These are phyloP conservation scores for Mareca penelope DNA, from an alignment of 2,797 vertebrate species.

Conservation along the genomic window DNA sequence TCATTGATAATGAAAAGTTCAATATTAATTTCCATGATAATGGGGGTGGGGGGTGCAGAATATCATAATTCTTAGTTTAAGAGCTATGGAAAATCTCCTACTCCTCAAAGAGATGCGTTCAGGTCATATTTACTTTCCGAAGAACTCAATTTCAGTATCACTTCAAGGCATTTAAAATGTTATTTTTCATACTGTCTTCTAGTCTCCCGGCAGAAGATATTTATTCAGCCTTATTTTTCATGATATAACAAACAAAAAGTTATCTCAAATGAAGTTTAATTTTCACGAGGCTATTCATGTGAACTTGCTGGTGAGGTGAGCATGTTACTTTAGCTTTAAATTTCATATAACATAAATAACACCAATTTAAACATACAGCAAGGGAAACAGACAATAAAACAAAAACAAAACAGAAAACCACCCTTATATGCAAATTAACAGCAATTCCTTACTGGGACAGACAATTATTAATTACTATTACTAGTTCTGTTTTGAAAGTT, in stretches of 20 bases:
- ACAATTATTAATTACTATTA: not conserved
- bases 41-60: not conserved
- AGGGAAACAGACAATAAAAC: not conserved
- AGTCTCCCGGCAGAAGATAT: not conserved
- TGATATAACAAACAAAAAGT: not conserved
- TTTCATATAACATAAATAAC: not conserved
- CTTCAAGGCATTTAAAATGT: not conserved
- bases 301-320: not conserved
- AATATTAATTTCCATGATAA: not conserved
- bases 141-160: not conserved
- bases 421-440: not conserved
- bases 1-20: not conserved
- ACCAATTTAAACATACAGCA: not conserved
- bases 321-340: not conserved
- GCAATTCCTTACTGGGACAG: not conserved
- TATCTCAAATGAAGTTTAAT: not conserved
- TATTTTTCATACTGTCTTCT: slow-evolving; percentile 2
- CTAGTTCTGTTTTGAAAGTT: not conserved
- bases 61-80: not conserved
- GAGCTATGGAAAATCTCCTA: not conserved
- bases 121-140: not conserved
- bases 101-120: not conserved
- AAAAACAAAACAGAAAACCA: rapidly evolving
- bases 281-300: not conserved
- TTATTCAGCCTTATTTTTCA: not conserved